Base-by-base conservation (phyloP, 2,888 invertebrate species). In the Thalpophila matura region DNA sequence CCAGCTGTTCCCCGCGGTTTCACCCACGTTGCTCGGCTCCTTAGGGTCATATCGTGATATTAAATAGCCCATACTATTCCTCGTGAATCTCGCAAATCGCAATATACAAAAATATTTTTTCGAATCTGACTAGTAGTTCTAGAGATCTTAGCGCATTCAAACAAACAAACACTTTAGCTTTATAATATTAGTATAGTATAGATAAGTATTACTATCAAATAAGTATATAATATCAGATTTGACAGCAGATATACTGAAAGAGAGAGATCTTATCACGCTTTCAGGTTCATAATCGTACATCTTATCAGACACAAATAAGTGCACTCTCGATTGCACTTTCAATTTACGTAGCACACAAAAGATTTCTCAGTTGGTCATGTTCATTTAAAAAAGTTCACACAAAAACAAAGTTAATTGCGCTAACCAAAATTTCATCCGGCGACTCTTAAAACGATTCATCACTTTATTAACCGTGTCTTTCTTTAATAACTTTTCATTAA, bases 401-500 rank as follows among this genome's bases (percentile, higher is more conserved):
- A 53, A 61, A 35, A 45, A 49, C 33, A 26, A 68, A 37, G 9
- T 22, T 56, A 47, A 60, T 53, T 35, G 38, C 42, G 37, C 46
- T 50, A 38, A 62, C 37, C 35, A 61, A 37, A 49, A 47, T 42
- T 50, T 57, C 26, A 35, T 37, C 27, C 24, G 33, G 18, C 29
- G 12, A 66, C 66, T 72, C 77, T 66, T 57, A 40, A 47, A 55
- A 58, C 57, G 42, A 66, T 60, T 55, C 43, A 61, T 73, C 45
- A 40, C 43, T 59, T 59, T 22, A 55, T 71, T 31, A 43, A 58
- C 20, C 22, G 24, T 70, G 35, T 56, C 31, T 35, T 31, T 35
- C 3, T 16, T 56, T 57, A 70, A 71, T 54, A 58, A 1, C 12
- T 40, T 37, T 70, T 40, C 63, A 35, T 70, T 56, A 27, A 62